Evolutionary conservation across 2,113 vertebrate species (phyloP).

Genomic region (Callithrix jacchus): DNA sequence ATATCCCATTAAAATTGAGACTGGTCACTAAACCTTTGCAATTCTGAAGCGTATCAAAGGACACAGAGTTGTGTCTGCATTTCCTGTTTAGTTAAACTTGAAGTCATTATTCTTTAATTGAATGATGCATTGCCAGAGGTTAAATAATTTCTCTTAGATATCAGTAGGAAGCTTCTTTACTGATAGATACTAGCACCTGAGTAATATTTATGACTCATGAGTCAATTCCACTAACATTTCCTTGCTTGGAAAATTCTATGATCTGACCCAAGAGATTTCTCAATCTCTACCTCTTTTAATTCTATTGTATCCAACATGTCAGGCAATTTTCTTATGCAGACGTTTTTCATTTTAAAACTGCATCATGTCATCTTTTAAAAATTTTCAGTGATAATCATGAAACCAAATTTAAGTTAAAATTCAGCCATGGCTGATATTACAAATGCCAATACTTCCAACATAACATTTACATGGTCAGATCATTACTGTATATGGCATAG

Average conservation of each 20-base stretch:
- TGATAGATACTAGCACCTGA: background rate
- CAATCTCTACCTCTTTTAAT: background rate
- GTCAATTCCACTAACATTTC: background rate
- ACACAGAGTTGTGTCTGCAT: background rate
- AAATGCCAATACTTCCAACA: background rate
- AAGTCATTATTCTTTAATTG: background rate
- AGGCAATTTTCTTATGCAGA: background rate
- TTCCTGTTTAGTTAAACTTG: background rate
- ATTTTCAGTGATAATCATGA: background rate
- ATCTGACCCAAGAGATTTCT: background rate
- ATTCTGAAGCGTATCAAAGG: background rate
- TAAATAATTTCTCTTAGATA: background rate
- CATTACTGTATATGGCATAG: background rate
- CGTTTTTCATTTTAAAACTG: background rate
- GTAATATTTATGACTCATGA: background rate
- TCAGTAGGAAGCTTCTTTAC: background rate
- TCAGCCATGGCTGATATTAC: background rate
- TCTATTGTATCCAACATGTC: background rate
- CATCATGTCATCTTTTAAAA: background rate
- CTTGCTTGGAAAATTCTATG: background rate
- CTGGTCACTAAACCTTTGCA: background rate
- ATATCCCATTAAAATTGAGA: background rate
- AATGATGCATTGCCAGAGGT: background rate
- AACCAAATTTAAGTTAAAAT: slow-evolving; percentile 12
- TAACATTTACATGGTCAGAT: background rate